Base-by-base conservation (phyloP, 2,797 vertebrate species). In the Atherinosoma microstoma region DNA sequence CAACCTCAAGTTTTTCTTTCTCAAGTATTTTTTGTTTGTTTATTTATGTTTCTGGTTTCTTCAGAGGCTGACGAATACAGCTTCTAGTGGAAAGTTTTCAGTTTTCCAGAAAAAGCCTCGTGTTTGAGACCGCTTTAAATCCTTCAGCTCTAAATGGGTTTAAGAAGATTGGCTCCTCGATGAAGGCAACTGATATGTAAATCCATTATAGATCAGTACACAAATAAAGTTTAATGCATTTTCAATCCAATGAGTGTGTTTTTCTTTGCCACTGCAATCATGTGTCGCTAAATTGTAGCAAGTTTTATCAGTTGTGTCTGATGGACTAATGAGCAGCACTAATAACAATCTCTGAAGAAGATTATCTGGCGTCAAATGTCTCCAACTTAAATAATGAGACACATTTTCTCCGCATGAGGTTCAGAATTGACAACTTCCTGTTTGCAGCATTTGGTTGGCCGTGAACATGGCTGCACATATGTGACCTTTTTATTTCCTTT, bases 401-500 rank as follows among this genome's bases (percentile, higher is more conserved):
- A 24, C n/a, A 12, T 63, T 16, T 22, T 47, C 20, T 65, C 18
- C 47, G 24, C 36, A 30, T 24, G 34, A 53, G 20, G 54, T 58
- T 59, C 24, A 22, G 49, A 64, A 36, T 32, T 49, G 53, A 38
- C 49, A 75, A 53, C 42, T 0, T 20, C 27, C 58, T 62, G 27
- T 11, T 68, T 68, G 30, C 34, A 64, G 34, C 29, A 24, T 61
- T 51, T 8, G 9, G 8, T 30, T 61, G 2, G 32, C 9, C 4
- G 60, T 47, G 54, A 38, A 0, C 1, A 24, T 63, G 6, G 45
- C 24, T 58, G 12, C 4, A 2, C 64, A 5, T 73, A 36, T 60
- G 15, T 73, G 24, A 80, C 11, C 27, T 74, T 30, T 67, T 66
- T 16, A 30, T 64, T 88, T 70, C 70, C 67, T 79, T 87, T 22